Percentiles rank a stretch among this genome's conserved stretches.
phyloP scores from a whole-genome alignment of 1,140 invertebrate species.

The Hormaphis cornu region DNA sequence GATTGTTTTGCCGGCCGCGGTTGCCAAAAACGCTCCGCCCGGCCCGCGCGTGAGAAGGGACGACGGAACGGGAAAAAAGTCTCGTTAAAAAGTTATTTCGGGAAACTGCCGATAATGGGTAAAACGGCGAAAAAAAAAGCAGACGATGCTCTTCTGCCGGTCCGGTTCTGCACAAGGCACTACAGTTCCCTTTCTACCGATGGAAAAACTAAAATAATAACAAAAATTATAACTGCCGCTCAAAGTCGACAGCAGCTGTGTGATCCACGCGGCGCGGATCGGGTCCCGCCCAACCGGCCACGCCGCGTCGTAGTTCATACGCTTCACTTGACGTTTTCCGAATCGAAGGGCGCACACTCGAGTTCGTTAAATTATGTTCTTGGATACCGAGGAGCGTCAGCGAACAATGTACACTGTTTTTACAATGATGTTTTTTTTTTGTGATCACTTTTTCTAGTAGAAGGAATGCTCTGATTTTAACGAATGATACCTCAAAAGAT shows the following conservation, averaged over 20 bases:
- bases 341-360: too few relatives aligned
- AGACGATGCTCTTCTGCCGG: background rate
- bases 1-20: background rate
- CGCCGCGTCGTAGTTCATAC: too few relatives aligned
- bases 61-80: conserved; percentile 18
- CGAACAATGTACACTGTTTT: too few relatives aligned
- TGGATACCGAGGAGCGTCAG: too few relatives aligned
- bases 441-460: too few relatives aligned
- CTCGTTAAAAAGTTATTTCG: conserved; percentile 29
- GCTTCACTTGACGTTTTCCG: too few relatives aligned
- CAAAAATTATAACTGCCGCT: background rate
- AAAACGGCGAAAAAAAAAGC: conserved; percentile 28
- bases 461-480: too few relatives aligned
- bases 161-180: conserved; percentile 22
- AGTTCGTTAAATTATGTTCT: too few relatives aligned
- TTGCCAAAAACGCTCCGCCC: conserved; percentile 25
- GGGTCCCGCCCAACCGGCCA: too few relatives aligned
- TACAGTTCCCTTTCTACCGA: conserved; percentile 15
- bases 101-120: conserved; percentile 28
- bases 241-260: background rate
- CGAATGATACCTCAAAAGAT: too few relatives aligned
- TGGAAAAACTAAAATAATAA: conserved; percentile 22
- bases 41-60: conserved; percentile 18
- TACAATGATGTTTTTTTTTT: too few relatives aligned
- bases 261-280: too few relatives aligned